Evolutionary conservation across 2,888 invertebrate species (phyloP), one percentile per base, ranked within the genome.

Genomic region (Hirtodrosophila histrioides): DNA sequence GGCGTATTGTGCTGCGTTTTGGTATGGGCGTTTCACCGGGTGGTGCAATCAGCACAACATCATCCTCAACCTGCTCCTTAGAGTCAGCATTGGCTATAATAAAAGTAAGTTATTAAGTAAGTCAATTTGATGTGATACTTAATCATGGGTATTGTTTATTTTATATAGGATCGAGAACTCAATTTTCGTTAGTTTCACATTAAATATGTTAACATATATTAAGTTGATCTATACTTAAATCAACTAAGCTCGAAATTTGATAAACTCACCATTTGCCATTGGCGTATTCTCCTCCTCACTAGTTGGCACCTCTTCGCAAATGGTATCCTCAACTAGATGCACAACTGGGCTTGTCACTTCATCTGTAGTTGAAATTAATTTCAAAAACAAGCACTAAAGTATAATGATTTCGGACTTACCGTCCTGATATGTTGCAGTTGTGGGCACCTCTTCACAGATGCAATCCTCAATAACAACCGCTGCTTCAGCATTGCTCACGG

Each of bases 371-470:
- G 0, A 0, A 55, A 35, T n/a, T 7, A 12, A 17, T 0, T n/a
- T 29, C 9, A 31, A 7, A 29, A 17, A 17, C 17, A 17, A 17
- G 17, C 17, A 17, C 17, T 17, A 17, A 17, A 1, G 17, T 1
- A 17, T 17, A 17, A 17, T 17, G 17, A 4, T n/a, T 29, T 0
- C 0, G 11, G 1, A 36, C 58, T 51, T 37, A 77, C 83, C 83
- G 46, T 53, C 49, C 35, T 41, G 31, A 41, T 31, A 27, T 46
- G 9, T 48, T 41, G 43, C 0, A 23, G 39, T 45, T 31, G 61
- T 41, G 8, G 49, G 27, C 3, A 68, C 69, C 46, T 65, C 71
- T 10, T 82, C 86, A 31, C 85, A 79, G 31, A 79, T 70, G 53
- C 39, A 67, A 17, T 84, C 75, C 7, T 77, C 86, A 46, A 79